Percentiles rank a stretch among this genome's conserved stretches.
phyloP scores from a whole-genome alignment of 2,888 invertebrate genomes.

The Physocephala rufipes region DNA sequence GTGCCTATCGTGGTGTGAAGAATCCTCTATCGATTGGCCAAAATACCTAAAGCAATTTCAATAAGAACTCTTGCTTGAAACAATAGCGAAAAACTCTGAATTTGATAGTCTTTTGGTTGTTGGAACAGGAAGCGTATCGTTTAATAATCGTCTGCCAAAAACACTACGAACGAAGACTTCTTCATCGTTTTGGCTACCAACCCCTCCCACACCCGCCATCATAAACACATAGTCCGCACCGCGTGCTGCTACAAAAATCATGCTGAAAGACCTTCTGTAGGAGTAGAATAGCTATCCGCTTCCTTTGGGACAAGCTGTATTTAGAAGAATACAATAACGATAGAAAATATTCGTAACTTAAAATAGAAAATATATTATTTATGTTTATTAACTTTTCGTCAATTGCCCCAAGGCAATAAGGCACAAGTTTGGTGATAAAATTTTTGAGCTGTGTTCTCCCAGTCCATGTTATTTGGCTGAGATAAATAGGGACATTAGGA shows the following conservation, averaged over 20 bases:
- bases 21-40: not conserved
- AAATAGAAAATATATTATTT: not conserved
- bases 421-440: not conserved
- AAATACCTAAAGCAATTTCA: not conserved
- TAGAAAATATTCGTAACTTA: not conserved
- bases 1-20: too few relatives aligned
- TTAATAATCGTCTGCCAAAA: too few relatives aligned
- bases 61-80: not conserved
- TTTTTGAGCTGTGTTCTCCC: not conserved
- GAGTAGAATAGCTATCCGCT: not conserved
- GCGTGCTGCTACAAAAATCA: slow-evolving; percentile 12
- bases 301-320: too few relatives aligned
- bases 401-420: not conserved
- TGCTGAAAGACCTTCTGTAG: slow-evolving; percentile 7
- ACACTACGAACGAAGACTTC: slow-evolving; percentile 24
- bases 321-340: too few relatives aligned
- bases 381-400: not conserved
- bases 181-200: slow-evolving; percentile 27
- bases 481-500: too few relatives aligned
- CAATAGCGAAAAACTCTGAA: too few relatives aligned
- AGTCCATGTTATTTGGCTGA: not conserved
- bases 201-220: too few relatives aligned
- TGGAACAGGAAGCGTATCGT: too few relatives aligned
- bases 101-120: not conserved
- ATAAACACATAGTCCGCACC: slow-evolving; percentile 9